Conservation (phyloP, 23 tunicate genomes). For the Corella eumyota region DNA sequence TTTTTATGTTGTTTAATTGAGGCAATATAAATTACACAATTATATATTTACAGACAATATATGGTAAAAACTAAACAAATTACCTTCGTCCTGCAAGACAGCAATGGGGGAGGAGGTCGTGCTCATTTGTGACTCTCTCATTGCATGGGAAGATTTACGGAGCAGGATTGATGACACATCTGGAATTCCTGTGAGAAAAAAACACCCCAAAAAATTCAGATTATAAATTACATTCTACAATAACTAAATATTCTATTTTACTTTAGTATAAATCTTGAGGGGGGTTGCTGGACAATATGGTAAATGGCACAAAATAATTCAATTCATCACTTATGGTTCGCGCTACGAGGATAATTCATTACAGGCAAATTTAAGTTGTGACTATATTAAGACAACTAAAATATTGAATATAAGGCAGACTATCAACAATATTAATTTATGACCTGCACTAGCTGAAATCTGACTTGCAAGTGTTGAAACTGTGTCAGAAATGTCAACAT, state of each 20-base stretch:
- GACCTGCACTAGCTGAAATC: conserved; percentile 76
- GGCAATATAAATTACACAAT: neutral
- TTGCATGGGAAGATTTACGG: conserved; percentile 64
- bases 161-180: conserved; percentile 54
- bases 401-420: too few species aligned
- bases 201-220: neutral
- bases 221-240: too few species aligned
- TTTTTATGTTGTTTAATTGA: too few species aligned
- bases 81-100: conserved; percentile 42
- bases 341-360: too few species aligned
- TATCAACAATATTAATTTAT: too few species aligned
- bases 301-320: neutral
- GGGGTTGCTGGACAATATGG: too few species aligned
- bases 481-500: conserved; percentile 64
- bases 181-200: conserved; percentile 85
- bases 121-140: conserved; percentile 29
- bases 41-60: neutral
- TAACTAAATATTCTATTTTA: too few species aligned
- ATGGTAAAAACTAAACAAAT: neutral
- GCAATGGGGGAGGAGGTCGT: conserved; percentile 48
- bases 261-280: too few species aligned
- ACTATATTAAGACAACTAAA: too few species aligned
- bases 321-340: too few species aligned
- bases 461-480: conserved; percentile 89
- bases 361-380: too few species aligned